Evolutionary conservation across 2,113 vertebrate genomes (phyloP).

Genomic region (Pagrus major): DNA sequence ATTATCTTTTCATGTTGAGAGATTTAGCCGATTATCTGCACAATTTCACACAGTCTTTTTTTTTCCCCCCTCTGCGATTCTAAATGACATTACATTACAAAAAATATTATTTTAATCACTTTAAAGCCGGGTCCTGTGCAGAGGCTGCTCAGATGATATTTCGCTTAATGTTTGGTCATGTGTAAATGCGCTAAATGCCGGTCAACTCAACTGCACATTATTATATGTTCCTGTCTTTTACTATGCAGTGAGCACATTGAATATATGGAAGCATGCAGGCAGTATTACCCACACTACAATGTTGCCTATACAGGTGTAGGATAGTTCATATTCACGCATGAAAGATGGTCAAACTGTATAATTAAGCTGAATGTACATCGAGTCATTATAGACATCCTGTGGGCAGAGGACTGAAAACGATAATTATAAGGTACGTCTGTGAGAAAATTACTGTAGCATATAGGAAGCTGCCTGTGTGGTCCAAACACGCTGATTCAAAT

Average conservation of each 20-base stretch:
- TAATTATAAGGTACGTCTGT: conserved; percentile 62
- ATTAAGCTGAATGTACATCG: conserved; percentile 58
- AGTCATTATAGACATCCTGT: conserved; percentile 48
- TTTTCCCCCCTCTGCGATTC: conserved; percentile 88
- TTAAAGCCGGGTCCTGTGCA: conserved; percentile 83
- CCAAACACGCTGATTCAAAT: conserved; percentile 48
- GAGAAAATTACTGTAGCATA: conserved; percentile 55
- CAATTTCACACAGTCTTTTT: conserved; percentile 98
- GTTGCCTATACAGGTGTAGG: not conserved
- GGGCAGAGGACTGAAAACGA: conserved; percentile 55
- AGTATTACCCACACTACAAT: not conserved
- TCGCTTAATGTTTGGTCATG: conserved; percentile 43
- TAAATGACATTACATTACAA: conserved; percentile 83
- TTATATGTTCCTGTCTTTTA: conserved; percentile 2
- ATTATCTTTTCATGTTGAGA: conserved; percentile 99
- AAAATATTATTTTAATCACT: conserved; percentile 90
- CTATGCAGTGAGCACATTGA: not conserved
- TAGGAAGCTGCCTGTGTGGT: conserved; percentile 75
- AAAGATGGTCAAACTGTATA: conserved; percentile 45
- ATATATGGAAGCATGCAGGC: not conserved
- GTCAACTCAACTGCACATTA: conserved; percentile 33
- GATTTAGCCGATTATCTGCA: conserved; percentile 99
- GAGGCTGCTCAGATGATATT: conserved; percentile 47
- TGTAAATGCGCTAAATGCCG: conserved; percentile 52
- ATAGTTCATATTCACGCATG: not conserved